Evolutionary conservation across 2,113 vertebrate genomes (phyloP), one percentile per base, ranked within the genome.

Genomic region (Xiphophorus couchianus): DNA sequence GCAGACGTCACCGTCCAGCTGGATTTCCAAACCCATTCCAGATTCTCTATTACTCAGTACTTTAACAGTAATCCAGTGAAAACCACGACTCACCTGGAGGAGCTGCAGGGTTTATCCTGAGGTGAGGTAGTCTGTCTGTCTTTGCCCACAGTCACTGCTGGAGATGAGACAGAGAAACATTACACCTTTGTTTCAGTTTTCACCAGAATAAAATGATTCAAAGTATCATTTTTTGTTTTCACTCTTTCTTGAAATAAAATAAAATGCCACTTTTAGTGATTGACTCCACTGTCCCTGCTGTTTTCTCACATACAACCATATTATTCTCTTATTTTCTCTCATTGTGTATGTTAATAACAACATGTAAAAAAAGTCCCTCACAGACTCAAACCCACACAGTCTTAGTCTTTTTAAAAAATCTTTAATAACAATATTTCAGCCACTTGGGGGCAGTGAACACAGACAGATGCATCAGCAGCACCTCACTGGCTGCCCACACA

Each of bases 51-150:
- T 29, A 5, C 27, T 70, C 14, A 17, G 22, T 44, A 39, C 65
- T 65, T 65, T 37, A 35, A 13, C 2, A 15, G 3, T 4, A 1
- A 14, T 77, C 9, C 12, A 25, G 63, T 9, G 66, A 54, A 78
- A 35, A 76, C 0, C 5, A 31, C 1, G 10, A 83, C 91, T 91
- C 68, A 93, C 92, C 62, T 27, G 1, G 79, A 66, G 71, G 25
- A 66, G 8, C 0, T 4, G 51, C 88, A 92, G 64, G 44, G 64
- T 62, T 35, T 58, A 14, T 33, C 69, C 6, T 58, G 39, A 81
- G 22, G 71, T 29, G 74, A 51, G 82, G 81, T 78, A 84, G 44
- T 76, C 51, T 77, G 66, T 30, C 75, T 77, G 58, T 31, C 35
- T 25, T n/a, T 44, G n/a, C 2, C 35, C 33, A 27, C 2, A n/a